These are phyloP conservation scores for Noctua pronuba DNA, from an alignment of 2,888 invertebrate species.

Conservation along the genomic window DNA sequence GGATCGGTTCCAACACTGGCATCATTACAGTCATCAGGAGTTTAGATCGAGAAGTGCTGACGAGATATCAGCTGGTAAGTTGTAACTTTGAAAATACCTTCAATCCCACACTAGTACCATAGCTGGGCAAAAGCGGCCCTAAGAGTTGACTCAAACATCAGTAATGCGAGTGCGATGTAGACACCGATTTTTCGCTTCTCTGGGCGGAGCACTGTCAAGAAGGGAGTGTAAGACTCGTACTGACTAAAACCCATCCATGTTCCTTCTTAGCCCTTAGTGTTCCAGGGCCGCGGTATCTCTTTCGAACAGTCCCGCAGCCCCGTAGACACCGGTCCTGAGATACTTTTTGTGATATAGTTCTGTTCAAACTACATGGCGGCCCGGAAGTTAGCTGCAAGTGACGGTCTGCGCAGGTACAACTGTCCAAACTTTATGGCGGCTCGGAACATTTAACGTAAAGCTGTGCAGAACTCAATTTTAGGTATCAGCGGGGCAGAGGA, in stretches of 20 bases:
- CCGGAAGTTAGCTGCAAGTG: too few relatives aligned
- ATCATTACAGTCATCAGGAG: constrained; percentile 96
- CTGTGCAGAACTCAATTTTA: not conserved
- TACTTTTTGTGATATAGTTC: not conserved
- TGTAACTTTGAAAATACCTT: not conserved
- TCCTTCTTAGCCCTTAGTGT: too few relatives aligned
- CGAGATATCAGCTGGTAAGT: constrained; percentile 95
- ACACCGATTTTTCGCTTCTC: too few relatives aligned
- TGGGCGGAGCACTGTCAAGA: too few relatives aligned
- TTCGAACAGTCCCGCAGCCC: too few relatives aligned
- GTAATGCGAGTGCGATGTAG: too few relatives aligned
- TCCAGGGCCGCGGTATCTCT: too few relatives aligned
- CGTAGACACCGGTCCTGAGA: not conserved
- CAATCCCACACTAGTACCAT: not conserved
- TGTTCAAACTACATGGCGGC: not conserved
- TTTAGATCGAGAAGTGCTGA: constrained; percentile 96
- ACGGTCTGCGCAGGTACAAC: not conserved
- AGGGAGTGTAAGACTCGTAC: too few relatives aligned
- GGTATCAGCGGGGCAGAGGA: not conserved
- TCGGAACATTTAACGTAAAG: not conserved
- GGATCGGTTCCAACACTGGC: constrained; percentile 96
- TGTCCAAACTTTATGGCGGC: not conserved
- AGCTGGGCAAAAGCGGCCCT: not conserved
- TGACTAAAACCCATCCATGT: too few relatives aligned
- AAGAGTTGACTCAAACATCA: not conserved